phyloP scores from a whole-genome alignment of 2,113 vertebrate genomes.

The Aleadryas rufinucha region DNA sequence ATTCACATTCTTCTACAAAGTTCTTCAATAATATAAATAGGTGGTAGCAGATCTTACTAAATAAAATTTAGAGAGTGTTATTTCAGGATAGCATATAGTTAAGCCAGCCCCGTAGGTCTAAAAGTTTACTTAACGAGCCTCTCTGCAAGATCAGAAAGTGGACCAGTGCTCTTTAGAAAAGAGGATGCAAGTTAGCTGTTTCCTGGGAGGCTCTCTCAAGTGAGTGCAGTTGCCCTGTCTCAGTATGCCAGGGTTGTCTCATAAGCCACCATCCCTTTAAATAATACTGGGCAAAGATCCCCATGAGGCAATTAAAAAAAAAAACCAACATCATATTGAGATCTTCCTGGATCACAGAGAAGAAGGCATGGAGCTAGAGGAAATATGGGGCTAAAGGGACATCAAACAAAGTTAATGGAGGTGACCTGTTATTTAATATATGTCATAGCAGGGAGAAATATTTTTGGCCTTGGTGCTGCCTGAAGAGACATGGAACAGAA shows the following conservation, averaged over 20 bases:
- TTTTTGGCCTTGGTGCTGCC: not conserved
- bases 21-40: not conserved
- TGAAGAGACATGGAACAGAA: not conserved
- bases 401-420: not conserved
- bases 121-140: not conserved
- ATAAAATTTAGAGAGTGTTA: not conserved
- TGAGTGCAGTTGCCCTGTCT: not conserved
- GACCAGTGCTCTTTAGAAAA: not conserved
- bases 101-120: not conserved
- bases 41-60: not conserved
- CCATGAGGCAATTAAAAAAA: not conserved
- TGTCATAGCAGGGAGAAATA: not conserved
- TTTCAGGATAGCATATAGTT: not conserved
- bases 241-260: not conserved
- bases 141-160: not conserved
- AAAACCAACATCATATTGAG: not conserved
- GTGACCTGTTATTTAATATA: not conserved
- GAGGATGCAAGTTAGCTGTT: not conserved
- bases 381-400: not conserved
- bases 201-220: not conserved
- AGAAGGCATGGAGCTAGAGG: not conserved
- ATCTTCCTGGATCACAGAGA: not conserved
- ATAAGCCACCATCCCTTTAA: not conserved
- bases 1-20: not conserved
- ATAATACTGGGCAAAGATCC: not conserved